Evolutionary conservation across 2,888 invertebrate species (phyloP).

Genomic region (Hydrotaea cyrtoneurina): DNA sequence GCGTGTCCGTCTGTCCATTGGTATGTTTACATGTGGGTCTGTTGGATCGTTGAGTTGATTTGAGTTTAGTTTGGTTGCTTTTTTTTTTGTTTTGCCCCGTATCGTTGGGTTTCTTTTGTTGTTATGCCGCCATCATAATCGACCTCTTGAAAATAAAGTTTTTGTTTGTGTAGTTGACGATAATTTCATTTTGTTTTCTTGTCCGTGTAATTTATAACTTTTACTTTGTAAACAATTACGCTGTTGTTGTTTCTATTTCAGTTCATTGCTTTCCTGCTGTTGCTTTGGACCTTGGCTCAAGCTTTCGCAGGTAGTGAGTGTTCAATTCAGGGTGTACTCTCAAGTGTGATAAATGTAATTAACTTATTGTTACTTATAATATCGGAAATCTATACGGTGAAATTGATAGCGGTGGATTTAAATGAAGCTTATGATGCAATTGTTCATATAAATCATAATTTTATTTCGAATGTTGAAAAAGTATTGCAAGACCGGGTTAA

Average conservation of each 20-base stretch:
- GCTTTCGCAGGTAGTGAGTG: background rate
- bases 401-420: background rate
- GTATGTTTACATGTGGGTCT: slow-evolving; percentile 11
- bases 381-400: background rate
- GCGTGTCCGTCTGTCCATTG: slow-evolving; percentile 10
- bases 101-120: slow-evolving; percentile 42
- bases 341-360: slow-evolving; percentile 28
- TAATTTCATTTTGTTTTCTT: slow-evolving; percentile 45
- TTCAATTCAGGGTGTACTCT: background rate
- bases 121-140: slow-evolving; percentile 59
- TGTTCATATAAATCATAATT: background rate
- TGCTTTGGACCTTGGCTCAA: background rate
- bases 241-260: background rate
- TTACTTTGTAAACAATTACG: slow-evolving; percentile 36
- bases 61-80: slow-evolving; percentile 14
- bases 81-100: background rate
- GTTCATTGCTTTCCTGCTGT: background rate
- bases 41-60: background rate
- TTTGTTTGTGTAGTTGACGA: slow-evolving; percentile 51
- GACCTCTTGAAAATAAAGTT: slow-evolving; percentile 57
- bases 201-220: slow-evolving; percentile 50
- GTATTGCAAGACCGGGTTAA: too few relatives aligned
- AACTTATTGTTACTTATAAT: slow-evolving; percentile 6
- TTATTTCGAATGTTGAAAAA: background rate
- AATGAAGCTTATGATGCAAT: background rate